A percentile compares a stretch with the other conserved stretches of the same genome.
Evolutionary conservation across 92 coral and sea anemone species (phyloP).

Genomic region (Palythoa caribaeorum): DNA sequence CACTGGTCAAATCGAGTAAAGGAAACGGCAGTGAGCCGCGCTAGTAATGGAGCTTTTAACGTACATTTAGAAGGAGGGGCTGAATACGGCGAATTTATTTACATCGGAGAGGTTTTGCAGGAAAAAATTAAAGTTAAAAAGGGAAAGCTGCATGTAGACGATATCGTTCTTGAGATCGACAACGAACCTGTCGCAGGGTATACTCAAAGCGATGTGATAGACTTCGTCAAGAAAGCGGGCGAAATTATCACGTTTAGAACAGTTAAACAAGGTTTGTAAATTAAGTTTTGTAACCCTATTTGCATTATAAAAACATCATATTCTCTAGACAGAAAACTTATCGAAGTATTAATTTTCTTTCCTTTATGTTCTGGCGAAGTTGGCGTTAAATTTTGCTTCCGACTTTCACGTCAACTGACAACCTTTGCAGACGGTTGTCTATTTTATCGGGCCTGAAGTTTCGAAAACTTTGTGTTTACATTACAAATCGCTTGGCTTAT

Average conservation of each 20-base stretch:
- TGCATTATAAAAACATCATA: background rate
- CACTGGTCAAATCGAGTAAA: slow-evolving; percentile 95
- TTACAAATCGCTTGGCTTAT: slow-evolving; percentile 27
- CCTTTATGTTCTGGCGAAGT: background rate
- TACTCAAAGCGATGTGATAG: slow-evolving; percentile 88
- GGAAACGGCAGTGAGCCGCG: slow-evolving; percentile 76
- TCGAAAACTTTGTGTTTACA: slow-evolving; percentile 33
- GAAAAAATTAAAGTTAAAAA: slow-evolving; percentile 87
- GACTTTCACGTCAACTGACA: background rate
- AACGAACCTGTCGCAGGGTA: slow-evolving; percentile 90
- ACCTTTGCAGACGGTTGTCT: slow-evolving; percentile 31
- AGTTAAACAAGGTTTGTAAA: slow-evolving; percentile 89
- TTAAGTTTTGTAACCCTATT: background rate
- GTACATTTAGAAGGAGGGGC: slow-evolving; percentile 97
- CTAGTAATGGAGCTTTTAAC: slow-evolving; percentile 86
- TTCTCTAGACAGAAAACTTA: background rate
- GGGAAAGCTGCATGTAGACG: slow-evolving; percentile 87
- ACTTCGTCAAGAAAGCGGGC: slow-evolving; percentile 90
- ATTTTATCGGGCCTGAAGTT: slow-evolving; percentile 20
- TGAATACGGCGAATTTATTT: slow-evolving; percentile 92
- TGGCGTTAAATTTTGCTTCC: background rate
- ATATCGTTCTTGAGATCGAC: slow-evolving; percentile 87
- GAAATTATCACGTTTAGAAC: slow-evolving; percentile 79
- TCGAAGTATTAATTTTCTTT: background rate
- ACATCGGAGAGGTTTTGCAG: slow-evolving; percentile 89